Conservation (phyloP, 2,113 vertebrate genomes). For the Oncorhynchus clarkii region DNA sequence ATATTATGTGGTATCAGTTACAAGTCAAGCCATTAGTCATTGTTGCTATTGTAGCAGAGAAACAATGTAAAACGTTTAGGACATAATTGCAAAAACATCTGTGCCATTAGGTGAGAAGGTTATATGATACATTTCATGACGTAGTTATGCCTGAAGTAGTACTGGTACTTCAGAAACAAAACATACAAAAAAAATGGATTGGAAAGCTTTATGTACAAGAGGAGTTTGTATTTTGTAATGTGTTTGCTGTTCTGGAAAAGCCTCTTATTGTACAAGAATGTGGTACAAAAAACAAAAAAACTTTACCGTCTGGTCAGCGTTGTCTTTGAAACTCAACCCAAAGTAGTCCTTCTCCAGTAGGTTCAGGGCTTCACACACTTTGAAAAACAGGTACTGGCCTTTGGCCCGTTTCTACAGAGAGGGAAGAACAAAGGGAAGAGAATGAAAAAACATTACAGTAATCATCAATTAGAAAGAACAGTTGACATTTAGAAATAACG, state of each 20-base stretch:
- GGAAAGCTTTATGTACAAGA: not conserved
- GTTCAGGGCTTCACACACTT: constrained; percentile 70
- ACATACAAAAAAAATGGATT: too few species aligned
- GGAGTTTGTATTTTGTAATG: too few species aligned
- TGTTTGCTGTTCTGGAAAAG: too few species aligned
- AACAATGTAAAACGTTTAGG: not conserved
- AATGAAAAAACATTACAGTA: not conserved
- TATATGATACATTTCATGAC: not conserved
- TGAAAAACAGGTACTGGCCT: constrained; percentile 67
- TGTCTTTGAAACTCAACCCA: constrained; percentile 41
- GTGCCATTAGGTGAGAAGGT: not conserved
- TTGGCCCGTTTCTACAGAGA: constrained; percentile 63
- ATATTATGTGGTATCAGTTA: not conserved
- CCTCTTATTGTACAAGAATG: not conserved
- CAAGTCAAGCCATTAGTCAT: not conserved
- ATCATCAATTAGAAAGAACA: not conserved
- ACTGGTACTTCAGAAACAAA: too few species aligned
- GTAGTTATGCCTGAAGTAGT: not conserved
- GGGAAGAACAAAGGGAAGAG: not conserved
- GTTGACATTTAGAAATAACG: too few species aligned
- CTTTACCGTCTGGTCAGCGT: not conserved
- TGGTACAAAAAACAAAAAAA: not conserved
- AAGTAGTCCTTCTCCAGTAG: constrained; percentile 72
- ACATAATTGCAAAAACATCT: not conserved
- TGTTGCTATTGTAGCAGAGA: not conserved